Conservation (phyloP, 2,113 vertebrate genomes). For the Bos taurus region DNA sequence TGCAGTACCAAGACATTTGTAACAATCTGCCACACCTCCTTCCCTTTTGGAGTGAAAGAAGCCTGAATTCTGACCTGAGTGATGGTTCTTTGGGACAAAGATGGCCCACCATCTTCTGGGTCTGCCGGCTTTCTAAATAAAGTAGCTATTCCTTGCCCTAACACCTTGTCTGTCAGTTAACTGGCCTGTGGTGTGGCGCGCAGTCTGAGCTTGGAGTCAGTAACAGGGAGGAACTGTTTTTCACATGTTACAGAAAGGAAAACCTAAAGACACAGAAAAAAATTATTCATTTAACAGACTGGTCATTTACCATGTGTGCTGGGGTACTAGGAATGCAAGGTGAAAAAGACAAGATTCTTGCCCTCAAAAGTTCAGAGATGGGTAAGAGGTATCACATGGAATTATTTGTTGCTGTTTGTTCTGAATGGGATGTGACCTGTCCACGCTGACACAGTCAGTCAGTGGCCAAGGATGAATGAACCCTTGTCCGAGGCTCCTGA, state of each 20-base stretch:
- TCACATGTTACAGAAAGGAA: neutral
- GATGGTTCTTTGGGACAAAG: neutral
- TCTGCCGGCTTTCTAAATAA: neutral
- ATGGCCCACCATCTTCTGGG: neutral
- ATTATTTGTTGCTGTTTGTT: neutral
- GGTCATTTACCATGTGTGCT: neutral
- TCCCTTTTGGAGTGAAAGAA: neutral
- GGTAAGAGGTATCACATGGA: neutral
- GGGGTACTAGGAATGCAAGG: neutral
- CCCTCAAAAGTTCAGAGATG: neutral
- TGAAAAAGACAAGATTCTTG: neutral
- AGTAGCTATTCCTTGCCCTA: neutral
- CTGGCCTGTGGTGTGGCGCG: neutral
- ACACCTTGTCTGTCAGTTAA: neutral
- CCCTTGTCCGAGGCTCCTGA: neutral
- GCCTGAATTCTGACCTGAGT: neutral
- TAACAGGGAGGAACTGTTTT: too few species aligned
- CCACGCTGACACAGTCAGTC: neutral
- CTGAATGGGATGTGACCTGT: neutral
- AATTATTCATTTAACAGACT: neutral
- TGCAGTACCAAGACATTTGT: neutral
- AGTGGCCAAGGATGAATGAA: neutral
- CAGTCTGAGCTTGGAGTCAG: neutral
- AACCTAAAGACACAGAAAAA: neutral
- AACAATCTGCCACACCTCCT: rapidly evolving